Base-by-base conservation (phyloP, 2,797 vertebrate genomes). In the Paramormyrops hopkinsi region DNA sequence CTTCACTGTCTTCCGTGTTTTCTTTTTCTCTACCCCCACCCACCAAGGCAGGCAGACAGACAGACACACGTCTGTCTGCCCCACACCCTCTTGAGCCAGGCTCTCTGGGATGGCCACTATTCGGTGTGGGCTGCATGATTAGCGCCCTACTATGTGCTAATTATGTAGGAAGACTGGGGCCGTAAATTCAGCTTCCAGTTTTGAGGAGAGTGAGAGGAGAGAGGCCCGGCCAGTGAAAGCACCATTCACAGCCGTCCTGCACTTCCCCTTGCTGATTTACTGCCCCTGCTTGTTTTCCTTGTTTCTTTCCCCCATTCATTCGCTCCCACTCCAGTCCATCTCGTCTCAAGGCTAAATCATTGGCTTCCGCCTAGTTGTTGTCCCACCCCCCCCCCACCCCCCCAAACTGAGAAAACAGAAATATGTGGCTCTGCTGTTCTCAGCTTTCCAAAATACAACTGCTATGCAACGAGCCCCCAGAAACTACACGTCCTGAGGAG, bases 361-460 rank as follows among this genome's bases (percentile, higher is more conserved):
- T 89, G 62, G 86, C 53, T 82, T 33, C 41, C 1, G 25, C 33
- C 25, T 51, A 17, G 9, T 41, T n/a, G 11, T 90, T 3, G 87
- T 88, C 90, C 91, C 73, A 44, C 89, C 51, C 54, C 46, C 90
- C 87, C 29, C 29, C 7, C 83, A n/a, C n/a, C 88, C 54, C 85
- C 89, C 25, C 90, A 29, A 76, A 88, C 84, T 83, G 59, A 82
- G 91, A 93, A 91, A 93, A 48, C 53, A 89, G 92, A 95, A 94
- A 95, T 93, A 94, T 93, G 93, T 93, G 88, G 92, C 93, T 91
- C 90, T 93, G 92, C 92, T 91, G 92, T 93, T 94, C 93, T 93
- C 91, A 91, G 89, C 94, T 96, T 96, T 96, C 95, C 95, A 95
- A 96, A 96, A 96, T 96, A 96, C 94, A 96, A 95, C 95, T 96